These are phyloP conservation scores for Pangasius djambal DNA, from an alignment of 2,797 vertebrate genomes.

Conservation along the genomic window DNA sequence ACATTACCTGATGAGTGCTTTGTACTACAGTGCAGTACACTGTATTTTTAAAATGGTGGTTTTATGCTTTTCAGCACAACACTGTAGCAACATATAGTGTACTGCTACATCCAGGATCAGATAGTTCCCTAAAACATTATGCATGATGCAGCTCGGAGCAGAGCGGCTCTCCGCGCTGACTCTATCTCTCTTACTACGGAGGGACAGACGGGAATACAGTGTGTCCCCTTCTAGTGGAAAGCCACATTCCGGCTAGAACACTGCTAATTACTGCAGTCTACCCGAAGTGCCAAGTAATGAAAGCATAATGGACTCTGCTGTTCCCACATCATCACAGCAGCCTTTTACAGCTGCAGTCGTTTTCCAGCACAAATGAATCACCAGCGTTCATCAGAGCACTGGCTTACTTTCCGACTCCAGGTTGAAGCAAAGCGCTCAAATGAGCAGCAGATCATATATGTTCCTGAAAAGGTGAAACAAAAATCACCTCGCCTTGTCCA, in stretches of 20 bases:
- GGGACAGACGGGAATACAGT: not conserved
- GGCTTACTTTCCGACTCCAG: not conserved
- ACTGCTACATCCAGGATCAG: too few species aligned
- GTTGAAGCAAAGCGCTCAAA: not conserved
- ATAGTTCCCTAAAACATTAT: not conserved
- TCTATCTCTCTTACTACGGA: not conserved
- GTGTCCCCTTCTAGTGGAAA: not conserved
- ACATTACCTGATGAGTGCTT: not conserved
- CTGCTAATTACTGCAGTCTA: conserved; percentile 38
- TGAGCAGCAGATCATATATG: not conserved
- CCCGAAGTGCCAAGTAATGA: conserved; percentile 42
- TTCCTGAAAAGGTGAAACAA: not conserved
- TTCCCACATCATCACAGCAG: conserved; percentile 31
- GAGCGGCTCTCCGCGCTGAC: not conserved
- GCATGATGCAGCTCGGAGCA: not conserved
- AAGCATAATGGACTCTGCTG: conserved; percentile 39
- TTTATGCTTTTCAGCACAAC: not conserved
- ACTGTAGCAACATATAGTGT: not conserved
- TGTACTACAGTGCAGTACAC: not conserved
- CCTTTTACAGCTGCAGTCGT: conserved; percentile 44
- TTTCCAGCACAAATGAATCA: conserved; percentile 24
- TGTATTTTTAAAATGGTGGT: not conserved
- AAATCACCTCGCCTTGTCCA: not conserved
- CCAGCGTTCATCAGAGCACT: not conserved
- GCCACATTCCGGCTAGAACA: conserved; percentile 11